Conservation (phyloP, 2,113 vertebrate species). For the Martes martes region DNA sequence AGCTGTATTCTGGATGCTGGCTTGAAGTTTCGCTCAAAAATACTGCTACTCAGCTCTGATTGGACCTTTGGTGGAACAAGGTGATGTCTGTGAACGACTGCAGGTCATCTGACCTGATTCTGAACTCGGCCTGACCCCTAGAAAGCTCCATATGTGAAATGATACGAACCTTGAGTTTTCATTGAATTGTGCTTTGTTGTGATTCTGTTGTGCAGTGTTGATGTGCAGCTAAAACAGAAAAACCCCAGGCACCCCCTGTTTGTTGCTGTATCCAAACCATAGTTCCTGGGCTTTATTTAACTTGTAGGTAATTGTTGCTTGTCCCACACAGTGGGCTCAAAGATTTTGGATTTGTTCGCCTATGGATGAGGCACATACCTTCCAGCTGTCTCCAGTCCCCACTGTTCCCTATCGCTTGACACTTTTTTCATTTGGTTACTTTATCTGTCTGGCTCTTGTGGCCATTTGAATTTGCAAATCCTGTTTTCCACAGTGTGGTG, state of each 20-base stretch:
- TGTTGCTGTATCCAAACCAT: background rate
- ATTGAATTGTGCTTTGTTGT: background rate
- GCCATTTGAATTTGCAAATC: background rate
- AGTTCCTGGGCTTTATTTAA: background rate
- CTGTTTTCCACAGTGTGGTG: background rate
- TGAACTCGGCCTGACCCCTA: background rate
- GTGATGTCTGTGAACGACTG: background rate
- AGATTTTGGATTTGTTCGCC: background rate
- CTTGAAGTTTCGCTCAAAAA: background rate
- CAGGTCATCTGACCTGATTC: background rate
- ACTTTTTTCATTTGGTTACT: background rate
- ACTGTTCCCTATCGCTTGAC: background rate
- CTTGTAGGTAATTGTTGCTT: background rate
- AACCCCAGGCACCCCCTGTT: background rate
- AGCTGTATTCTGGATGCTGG: no score
- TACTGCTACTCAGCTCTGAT: background rate
- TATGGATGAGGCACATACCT: background rate
- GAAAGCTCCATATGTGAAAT: background rate
- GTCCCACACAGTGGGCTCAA: background rate
- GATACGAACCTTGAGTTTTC: background rate
- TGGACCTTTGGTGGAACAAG: background rate
- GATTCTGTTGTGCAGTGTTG: no score
- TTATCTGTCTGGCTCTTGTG: background rate
- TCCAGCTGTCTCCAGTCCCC: background rate
- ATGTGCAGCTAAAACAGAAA: background rate